Conservation (phyloP, 2,797 vertebrate species). For the Hydrocynus forskahlii region DNA sequence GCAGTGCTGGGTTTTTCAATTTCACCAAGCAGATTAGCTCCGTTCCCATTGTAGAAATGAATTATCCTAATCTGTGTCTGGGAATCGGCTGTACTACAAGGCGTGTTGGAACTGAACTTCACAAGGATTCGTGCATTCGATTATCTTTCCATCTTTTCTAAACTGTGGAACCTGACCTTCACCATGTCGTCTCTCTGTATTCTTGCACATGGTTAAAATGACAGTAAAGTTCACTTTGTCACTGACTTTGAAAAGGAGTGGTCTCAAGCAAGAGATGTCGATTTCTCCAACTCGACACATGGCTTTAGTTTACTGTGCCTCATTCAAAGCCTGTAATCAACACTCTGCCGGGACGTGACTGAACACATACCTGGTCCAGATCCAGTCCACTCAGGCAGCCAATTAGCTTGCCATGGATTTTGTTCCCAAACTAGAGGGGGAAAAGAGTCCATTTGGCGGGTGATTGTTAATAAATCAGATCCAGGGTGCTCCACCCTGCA, state of each 20-base stretch:
- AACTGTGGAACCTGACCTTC: too few species aligned
- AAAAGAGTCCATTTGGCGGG: not conserved
- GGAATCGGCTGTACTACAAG: not conserved
- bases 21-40: not conserved
- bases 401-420: conserved; percentile 27
- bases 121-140: not conserved
- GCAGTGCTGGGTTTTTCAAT: not conserved
- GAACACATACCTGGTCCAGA: conserved; percentile 27
- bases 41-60: not conserved
- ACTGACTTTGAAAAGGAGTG: too few species aligned
- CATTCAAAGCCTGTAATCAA: conserved; percentile 30
- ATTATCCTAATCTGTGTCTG: not conserved
- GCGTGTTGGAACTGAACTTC: not conserved
- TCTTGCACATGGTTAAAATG: too few species aligned
- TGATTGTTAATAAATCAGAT: conserved; percentile 48
- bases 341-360: conserved; percentile 27
- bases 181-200: too few species aligned
- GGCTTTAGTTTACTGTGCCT: conserved; percentile 17
- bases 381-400: conserved; percentile 11
- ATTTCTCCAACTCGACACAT: conserved; percentile 10
- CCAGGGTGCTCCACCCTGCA: conserved; percentile 35
- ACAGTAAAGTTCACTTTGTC: too few species aligned
- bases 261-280: not conserved
- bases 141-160: not conserved
- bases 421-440: conserved; percentile 8